Evolutionary conservation across 30 jellyfish, hydroid and myxozoan species (phyloP), one percentile per base, ranked within the genome.

Genomic region (Pseudorhiza aurosa): DNA sequence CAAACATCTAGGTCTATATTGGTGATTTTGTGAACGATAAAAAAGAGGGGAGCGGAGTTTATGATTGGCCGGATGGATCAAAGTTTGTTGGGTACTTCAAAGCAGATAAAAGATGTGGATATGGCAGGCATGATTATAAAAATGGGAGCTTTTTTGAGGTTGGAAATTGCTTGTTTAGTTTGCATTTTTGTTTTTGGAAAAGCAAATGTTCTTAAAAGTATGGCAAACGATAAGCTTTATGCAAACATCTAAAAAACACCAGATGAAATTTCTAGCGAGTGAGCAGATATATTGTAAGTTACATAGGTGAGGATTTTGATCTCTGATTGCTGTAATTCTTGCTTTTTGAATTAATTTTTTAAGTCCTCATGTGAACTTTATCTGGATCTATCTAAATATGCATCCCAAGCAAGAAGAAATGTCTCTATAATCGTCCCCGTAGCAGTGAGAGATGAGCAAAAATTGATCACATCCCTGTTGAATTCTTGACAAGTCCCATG

Each of bases 61-160:
- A 92, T 62, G 74, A 56, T 33, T 92, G 98, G 98, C 81, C 96
- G 49, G 96, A 92, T 85, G 96, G 96, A 6, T 73, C 93, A 27
- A 37, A 50, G 12, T 92, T 75, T 72, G 92, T 77, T 30, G 98
- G 98, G 4, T 18, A 31, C 44, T 92, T 92, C 88, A 67, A 75
- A 51, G 58, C 65, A 21, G 81, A 92, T 53, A 65, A 51, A 65
- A 85, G 89, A 50, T 31, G 44, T 69, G 98, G 98, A 1, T 92
- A 58, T 85, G 98, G 98, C n/a, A 82, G 57, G 39, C 87, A 85
- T 36, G 37, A 47, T 4, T 68, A 22, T 30, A 31, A 67, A 29
- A 79, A 85, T 85, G 96, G 98, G 18, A 87, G 69, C 67, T 29
- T 27, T 50, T 92, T 92, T 81, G 90, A 91, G 96, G 98, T 91